phyloP scores from a whole-genome alignment of 2,113 vertebrate species.

The Scomber japonicus region DNA sequence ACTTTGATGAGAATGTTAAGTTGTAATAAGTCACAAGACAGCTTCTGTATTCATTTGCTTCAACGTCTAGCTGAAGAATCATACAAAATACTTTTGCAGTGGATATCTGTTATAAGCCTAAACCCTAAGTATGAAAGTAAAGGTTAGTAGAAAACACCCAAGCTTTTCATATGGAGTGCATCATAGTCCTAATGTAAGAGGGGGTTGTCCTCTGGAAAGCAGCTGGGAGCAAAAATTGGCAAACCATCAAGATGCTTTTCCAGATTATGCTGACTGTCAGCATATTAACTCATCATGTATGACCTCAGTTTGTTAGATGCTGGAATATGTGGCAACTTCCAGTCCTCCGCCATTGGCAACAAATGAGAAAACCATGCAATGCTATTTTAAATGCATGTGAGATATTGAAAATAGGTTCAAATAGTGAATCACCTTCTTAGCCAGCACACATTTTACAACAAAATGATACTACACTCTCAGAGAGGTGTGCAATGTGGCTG shows the following conservation, averaged over 20 bases:
- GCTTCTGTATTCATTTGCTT: neutral
- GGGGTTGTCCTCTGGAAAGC: constrained; percentile 48
- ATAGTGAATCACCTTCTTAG: constrained; percentile 8
- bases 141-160: constrained; percentile 6
- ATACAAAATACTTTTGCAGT: constrained; percentile 10
- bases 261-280: constrained; percentile 62
- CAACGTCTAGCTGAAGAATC: constrained; percentile 5
- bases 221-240: constrained; percentile 55
- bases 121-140: neutral
- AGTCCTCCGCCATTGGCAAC: constrained; percentile 2
- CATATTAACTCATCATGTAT: constrained; percentile 47
- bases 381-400: neutral
- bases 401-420: neutral
- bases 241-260: constrained; percentile 26
- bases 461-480: neutral
- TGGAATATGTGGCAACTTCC: constrained; percentile 17
- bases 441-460: constrained; percentile 2
- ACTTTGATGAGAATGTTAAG: constrained; percentile 21
- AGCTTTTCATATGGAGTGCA: neutral
- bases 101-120: neutral
- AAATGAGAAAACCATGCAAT: neutral
- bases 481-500: neutral
- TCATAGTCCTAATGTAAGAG: constrained; percentile 19
- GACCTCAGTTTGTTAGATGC: constrained; percentile 44
- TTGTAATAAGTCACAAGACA: constrained; percentile 48